Evolutionary conservation across 2,888 invertebrate genomes (phyloP).

Genomic region (Tiliacea citrago): DNA sequence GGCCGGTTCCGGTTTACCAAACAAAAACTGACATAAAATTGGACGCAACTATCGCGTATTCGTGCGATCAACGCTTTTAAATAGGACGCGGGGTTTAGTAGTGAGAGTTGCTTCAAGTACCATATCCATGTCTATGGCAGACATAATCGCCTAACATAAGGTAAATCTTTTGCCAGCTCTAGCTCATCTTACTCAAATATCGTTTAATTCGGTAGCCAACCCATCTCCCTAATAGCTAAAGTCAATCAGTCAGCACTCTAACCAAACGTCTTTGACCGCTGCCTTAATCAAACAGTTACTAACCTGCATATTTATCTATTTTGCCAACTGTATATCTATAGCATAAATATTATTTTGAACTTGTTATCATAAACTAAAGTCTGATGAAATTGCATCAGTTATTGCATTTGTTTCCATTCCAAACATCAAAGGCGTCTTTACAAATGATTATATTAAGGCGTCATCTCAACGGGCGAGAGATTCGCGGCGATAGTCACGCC

Average conservation of each 20-base stretch:
- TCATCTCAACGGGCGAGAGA: neutral
- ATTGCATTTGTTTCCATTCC: constrained; percentile 5
- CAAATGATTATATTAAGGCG: neutral
- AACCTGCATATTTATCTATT: constrained; percentile 11
- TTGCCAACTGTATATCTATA: neutral
- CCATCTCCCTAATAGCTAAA: neutral
- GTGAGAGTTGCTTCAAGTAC: too few relatives aligned
- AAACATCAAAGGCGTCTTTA: neutral
- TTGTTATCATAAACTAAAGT: constrained; percentile 20
- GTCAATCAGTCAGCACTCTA: too few relatives aligned
- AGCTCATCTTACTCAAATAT: neutral
- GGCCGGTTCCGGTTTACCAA: too few relatives aligned
- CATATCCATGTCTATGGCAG: too few relatives aligned
- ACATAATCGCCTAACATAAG: too few relatives aligned
- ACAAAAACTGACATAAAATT: too few relatives aligned
- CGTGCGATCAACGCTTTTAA: too few relatives aligned
- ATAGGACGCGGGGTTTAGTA: too few relatives aligned
- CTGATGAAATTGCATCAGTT: constrained; percentile 32
- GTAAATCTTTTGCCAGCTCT: too few relatives aligned
- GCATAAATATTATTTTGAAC: constrained; percentile 45
- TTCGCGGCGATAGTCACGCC: neutral
- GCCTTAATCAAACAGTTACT: neutral
- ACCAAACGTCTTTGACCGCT: neutral
- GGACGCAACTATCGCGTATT: too few relatives aligned
- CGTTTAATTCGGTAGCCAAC: neutral